Percentiles rank a stretch among this genome's conserved stretches.
phyloP scores from a whole-genome alignment of 2,113 vertebrate species.

The Cyanoderma ruficeps region DNA sequence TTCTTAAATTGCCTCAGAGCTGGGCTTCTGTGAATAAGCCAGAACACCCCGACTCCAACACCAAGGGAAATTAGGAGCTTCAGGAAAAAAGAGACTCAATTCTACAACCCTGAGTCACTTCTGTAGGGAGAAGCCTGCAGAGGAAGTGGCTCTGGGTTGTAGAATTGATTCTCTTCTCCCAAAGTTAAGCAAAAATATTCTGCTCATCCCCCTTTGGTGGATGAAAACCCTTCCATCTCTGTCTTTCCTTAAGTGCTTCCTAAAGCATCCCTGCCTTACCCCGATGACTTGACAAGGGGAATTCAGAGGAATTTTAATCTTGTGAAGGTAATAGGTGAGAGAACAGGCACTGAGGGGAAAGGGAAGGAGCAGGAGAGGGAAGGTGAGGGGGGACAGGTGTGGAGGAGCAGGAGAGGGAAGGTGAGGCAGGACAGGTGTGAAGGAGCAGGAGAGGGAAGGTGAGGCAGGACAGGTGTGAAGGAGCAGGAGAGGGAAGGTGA shows the following conservation, averaged over 20 bases:
- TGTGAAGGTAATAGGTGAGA: accelerated
- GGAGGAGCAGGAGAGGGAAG: neutral
- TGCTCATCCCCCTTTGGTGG: neutral
- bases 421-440: no score
- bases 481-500: no score
- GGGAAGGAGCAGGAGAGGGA: accelerated
- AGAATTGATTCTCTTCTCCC: neutral
- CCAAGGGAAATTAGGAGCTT: neutral
- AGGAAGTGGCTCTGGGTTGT: neutral
- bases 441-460: no score
- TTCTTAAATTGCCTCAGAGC: neutral
- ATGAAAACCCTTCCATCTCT: neutral
- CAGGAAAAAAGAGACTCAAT: neutral
- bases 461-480: no score
- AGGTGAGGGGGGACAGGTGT: neutral
- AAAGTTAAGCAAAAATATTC: neutral
- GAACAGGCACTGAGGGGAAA: neutral
- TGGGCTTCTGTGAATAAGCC: neutral
- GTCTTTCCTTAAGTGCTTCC: neutral
- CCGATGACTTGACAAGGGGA: neutral
- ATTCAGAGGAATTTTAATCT: neutral
- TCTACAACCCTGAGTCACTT: no score
- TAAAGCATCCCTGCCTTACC: neutral
- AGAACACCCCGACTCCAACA: neutral
- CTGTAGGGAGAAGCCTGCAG: neutral